A percentile compares a stretch with the other conserved stretches of the same genome.
These are phyloP conservation scores for Carlito syrichta DNA, from an alignment of 2,113 vertebrate species.

Conservation along the genomic window DNA sequence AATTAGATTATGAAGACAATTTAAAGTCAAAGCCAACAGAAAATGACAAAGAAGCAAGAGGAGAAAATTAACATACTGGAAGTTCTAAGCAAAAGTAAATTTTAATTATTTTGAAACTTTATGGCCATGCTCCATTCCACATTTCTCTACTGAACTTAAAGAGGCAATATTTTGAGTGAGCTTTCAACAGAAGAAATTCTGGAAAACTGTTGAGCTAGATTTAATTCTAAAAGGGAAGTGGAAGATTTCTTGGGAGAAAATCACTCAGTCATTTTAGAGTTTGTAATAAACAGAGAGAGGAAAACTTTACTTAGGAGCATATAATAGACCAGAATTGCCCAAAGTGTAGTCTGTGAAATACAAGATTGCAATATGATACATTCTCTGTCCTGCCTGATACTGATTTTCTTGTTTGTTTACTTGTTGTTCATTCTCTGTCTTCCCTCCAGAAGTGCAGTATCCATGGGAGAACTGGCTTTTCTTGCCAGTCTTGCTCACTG, in stretches of 20 bases:
- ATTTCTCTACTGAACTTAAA: not conserved
- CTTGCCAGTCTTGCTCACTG: not conserved
- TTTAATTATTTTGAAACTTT: not conserved
- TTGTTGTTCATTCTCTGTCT: not conserved
- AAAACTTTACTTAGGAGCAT: not conserved
- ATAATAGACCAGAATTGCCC: not conserved
- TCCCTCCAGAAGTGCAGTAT: not conserved
- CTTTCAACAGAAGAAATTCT: not conserved
- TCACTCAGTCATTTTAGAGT: not conserved
- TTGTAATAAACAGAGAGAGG: not conserved
- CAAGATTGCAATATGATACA: not conserved
- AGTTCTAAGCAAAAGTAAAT: not conserved
- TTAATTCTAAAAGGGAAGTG: not conserved
- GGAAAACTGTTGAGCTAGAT: not conserved
- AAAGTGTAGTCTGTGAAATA: not conserved
- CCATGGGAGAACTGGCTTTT: not conserved
- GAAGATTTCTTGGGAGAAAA: not conserved
- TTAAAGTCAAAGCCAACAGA: not conserved
- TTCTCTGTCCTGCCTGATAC: not conserved
- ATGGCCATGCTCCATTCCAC: not conserved
- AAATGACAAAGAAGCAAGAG: not conserved
- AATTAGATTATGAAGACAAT: not conserved
- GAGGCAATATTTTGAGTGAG: not conserved
- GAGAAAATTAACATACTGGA: not conserved
- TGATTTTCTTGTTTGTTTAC: not conserved